Evolutionary conservation across 2,888 invertebrate genomes (phyloP), one percentile per base, ranked within the genome.

Genomic region (Cheilosia scutellata): DNA sequence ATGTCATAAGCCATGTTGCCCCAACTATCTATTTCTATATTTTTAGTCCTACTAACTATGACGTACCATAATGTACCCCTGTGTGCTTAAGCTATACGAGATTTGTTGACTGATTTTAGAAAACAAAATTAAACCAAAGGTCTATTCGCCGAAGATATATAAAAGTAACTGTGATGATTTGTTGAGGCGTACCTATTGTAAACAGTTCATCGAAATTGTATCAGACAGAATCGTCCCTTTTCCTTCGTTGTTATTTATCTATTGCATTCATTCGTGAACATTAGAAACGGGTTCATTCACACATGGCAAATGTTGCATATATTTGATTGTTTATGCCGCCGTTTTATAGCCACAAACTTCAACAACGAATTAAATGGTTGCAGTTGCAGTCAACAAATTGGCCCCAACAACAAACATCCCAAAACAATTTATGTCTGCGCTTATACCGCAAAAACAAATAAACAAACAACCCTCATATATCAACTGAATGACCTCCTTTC

Each of bases 381-480:
- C 31, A 71, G 60, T 63, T 78, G 40, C 31, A 71, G 60, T 27
- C 47, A 47, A 78, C 79, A 53, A 79, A 74, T 60, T 72, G 66
- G 51, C 20, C 42, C 44, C 44, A 62, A 51, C 31, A 9, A 66
- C 58, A 74, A 80, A 74, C 66, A 62, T 55, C 53, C 51, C 62
- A 20, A 20, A 20, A 80, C 60, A 66, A 66, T 74, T 74, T 80
- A 80, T 65, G 80, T 80, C 66, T 74, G 31, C 47, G n/a, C 11
- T 20, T 57, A 20, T 20, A 27, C 31, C 66, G 57, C 33, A 9
- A 25, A 68, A 57, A 65, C 62, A 71, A 58, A 72, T 66, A 79
- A 79, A 72, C 65, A 79, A 79, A 66, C 68, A 57, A 6, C 44
- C 49, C 29, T 31, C 44, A 71, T 49, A 71, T 33, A 58, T 66